These are phyloP conservation scores for Alouatta palliata DNA, from an alignment of 2,113 vertebrate species.

Conservation along the genomic window DNA sequence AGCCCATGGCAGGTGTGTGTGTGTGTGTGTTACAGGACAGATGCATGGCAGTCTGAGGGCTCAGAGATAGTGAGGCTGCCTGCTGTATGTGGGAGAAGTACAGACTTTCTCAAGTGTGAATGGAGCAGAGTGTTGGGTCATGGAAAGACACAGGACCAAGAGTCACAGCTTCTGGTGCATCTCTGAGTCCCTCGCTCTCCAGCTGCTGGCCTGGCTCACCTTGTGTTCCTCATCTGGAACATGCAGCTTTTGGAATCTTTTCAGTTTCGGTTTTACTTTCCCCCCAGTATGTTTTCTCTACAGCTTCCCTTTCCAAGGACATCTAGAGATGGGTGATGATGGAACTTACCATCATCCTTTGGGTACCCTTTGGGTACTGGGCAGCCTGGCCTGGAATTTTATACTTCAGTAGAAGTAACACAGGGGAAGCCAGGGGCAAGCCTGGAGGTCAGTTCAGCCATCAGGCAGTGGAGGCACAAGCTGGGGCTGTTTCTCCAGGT, in stretches of 20 bases:
- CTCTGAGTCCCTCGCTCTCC: neutral
- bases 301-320: neutral
- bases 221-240: neutral
- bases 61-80: neutral
- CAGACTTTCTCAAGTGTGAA: no score
- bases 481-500: neutral
- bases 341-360: neutral
- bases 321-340: neutral
- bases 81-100: neutral
- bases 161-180: neutral
- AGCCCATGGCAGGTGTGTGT: no score
- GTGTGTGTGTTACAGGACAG: neutral
- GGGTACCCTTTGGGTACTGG: neutral
- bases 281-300: neutral
- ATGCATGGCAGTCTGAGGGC: neutral
- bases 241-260: neutral
- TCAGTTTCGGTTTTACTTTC: neutral
- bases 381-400: no score
- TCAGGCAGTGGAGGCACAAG: neutral
- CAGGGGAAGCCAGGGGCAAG: no score
- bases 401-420: no score
- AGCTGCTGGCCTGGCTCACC: neutral
- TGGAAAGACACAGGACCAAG: neutral
- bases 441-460: no score
- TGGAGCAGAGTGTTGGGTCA: neutral